Conservation (phyloP, 2,797 vertebrate species). For the Myotis findleyi region DNA sequence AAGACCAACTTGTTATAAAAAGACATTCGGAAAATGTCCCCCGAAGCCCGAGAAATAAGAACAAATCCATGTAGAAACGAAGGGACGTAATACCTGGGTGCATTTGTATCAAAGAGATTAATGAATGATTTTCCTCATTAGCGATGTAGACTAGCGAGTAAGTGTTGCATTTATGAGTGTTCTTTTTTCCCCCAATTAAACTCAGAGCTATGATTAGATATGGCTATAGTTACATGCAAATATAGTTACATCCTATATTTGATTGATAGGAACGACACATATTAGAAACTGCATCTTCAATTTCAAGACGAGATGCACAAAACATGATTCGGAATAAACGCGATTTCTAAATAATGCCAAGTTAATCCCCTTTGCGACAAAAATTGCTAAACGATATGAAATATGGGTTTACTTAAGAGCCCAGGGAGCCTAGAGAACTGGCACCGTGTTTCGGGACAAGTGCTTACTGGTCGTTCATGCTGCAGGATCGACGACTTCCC, state of each 20-base stretch:
- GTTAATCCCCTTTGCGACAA: neutral
- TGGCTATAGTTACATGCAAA: neutral
- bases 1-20: conserved; percentile 63
- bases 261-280: neutral
- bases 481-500: conserved; percentile 98
- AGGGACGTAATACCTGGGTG: neutral
- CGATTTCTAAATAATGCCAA: neutral
- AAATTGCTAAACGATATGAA: neutral
- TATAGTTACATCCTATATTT: neutral
- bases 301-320: neutral
- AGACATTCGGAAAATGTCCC: conserved; percentile 49
- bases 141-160: neutral
- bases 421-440: neutral
- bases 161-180: neutral
- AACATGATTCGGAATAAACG: neutral
- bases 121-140: neutral
- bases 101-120: neutral
- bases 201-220: neutral
- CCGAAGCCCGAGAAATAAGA: conserved; percentile 46
- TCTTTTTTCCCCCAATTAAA: neutral
- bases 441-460: neutral
- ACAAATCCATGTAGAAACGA: neutral
- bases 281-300: neutral
- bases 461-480: conserved; percentile 96
- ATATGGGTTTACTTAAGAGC: neutral